These are phyloP conservation scores for Agriopis marginaria DNA, from an alignment of 2,888 invertebrate species.

Conservation along the genomic window DNA sequence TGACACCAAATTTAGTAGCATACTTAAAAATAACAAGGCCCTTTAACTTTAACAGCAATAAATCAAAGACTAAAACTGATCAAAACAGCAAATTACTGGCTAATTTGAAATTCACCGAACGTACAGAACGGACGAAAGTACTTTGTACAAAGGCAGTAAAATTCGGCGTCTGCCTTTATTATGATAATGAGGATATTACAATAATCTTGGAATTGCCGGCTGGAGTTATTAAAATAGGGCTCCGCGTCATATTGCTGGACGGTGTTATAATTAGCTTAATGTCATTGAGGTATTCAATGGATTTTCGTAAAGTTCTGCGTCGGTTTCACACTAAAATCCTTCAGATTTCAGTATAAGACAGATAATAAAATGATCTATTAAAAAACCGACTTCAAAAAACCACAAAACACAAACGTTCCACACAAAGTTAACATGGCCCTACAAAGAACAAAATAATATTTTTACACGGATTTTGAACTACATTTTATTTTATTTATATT, in stretches of 20 bases:
- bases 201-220: conserved; percentile 25
- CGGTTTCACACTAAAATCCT: too few species aligned
- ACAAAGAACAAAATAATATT: too few species aligned
- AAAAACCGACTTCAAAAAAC: too few species aligned
- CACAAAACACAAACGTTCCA: too few species aligned
- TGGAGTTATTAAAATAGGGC: conserved; percentile 17
- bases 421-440: too few species aligned
- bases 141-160: conserved; percentile 21
- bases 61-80: conserved; percentile 26
- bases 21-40: conserved; percentile 14
- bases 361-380: too few species aligned
- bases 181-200: conserved; percentile 26
- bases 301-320: too few species aligned
- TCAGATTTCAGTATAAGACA: too few species aligned
- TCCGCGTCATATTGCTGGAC: neutral
- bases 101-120: conserved; percentile 25
- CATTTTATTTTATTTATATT: too few species aligned
- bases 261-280: conserved; percentile 2
- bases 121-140: conserved; percentile 24
- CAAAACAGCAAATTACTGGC: conserved; percentile 16
- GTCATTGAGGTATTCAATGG: too few species aligned
- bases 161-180: conserved; percentile 25
- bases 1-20: too few species aligned
- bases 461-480: too few species aligned
- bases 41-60: conserved; percentile 17